Evolutionary conservation across 2,113 vertebrate species (phyloP).

Genomic region (Neogale vison): DNA sequence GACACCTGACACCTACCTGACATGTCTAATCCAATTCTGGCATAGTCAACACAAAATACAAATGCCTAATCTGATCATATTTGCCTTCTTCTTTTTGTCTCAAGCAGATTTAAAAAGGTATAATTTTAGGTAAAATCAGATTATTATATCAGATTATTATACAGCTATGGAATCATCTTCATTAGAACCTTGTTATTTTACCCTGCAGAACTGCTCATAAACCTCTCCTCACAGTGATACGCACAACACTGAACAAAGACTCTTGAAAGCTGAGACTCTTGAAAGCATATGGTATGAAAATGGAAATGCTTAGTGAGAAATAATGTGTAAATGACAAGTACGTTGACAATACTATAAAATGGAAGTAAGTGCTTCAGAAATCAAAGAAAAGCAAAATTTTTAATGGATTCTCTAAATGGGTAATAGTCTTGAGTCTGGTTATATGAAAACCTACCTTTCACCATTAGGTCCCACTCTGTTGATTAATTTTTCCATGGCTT

Average conservation of each 20-base stretch:
- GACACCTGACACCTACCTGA: background rate
- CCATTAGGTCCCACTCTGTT: conserved; percentile 88
- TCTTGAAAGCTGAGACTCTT: conserved; percentile 20
- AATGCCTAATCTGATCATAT: background rate
- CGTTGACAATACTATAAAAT: background rate
- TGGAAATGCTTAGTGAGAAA: conserved; percentile 24
- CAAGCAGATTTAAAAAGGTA: background rate
- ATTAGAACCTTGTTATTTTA: conserved; percentile 18
- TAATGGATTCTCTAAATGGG: background rate
- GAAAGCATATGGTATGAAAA: background rate
- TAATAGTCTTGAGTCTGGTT: background rate
- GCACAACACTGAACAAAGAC: background rate
- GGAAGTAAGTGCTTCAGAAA: conserved; percentile 5
- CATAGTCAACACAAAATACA: background rate
- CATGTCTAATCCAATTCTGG: background rate
- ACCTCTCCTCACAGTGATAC: background rate
- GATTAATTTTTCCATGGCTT: conserved; percentile 96
- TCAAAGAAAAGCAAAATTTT: conserved; percentile 38
- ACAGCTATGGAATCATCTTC: background rate
- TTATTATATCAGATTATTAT: background rate
- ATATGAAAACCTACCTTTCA: conserved; percentile 87
- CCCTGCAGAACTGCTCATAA: conserved; percentile 8
- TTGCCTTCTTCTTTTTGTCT: background rate
- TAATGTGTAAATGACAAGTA: conserved; percentile 34
- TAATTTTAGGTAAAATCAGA: background rate